phyloP scores from a whole-genome alignment of 2,113 vertebrate genomes.

The Accipiter virgatus region DNA sequence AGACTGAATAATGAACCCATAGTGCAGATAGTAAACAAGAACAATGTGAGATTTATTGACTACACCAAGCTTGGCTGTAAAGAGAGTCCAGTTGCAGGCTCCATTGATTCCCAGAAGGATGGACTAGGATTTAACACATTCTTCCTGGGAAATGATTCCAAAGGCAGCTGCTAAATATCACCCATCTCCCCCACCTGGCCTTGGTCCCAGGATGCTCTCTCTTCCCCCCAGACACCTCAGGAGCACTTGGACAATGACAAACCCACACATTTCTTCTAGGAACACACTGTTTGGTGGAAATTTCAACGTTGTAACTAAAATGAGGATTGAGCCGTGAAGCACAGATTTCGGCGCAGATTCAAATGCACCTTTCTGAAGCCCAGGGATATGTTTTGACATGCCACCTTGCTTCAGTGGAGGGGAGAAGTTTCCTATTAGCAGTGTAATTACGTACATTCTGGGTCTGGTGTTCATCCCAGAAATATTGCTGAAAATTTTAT shows the following conservation, averaged over 20 bases:
- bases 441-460: background rate
- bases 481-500: background rate
- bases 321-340: background rate
- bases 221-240: background rate
- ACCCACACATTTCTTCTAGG: background rate
- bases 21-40: background rate
- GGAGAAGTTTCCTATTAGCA: background rate
- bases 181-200: background rate
- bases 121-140: background rate
- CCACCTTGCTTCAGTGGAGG: background rate
- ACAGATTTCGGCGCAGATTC: background rate
- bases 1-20: background rate
- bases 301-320: background rate
- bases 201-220: background rate
- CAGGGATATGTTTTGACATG: background rate
- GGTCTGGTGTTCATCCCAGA: background rate
- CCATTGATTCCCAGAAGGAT: background rate
- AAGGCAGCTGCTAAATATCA: background rate
- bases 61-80: background rate
- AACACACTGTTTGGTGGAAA: background rate
- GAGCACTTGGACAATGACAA: background rate
- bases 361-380: background rate
- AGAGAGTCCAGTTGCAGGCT: background rate
- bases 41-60: background rate
- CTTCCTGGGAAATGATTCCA: background rate